Percentiles rank a stretch among this genome's conserved stretches.
phyloP scores from a whole-genome alignment of 2,797 vertebrate genomes.

The Sparus aurata region DNA sequence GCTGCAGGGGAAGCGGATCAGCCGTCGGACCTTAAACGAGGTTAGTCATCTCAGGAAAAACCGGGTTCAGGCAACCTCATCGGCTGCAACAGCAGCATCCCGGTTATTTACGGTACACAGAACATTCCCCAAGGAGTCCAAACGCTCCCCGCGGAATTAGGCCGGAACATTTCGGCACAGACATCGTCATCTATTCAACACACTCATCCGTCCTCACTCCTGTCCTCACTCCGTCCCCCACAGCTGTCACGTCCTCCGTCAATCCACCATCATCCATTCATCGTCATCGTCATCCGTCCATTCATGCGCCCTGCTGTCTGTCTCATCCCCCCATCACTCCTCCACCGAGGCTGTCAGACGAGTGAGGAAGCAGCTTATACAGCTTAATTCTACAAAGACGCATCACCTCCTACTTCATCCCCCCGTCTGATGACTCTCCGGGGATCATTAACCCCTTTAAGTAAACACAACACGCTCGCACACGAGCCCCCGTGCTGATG shows the following conservation, averaged over 20 bases:
- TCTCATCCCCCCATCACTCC: not conserved
- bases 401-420: constrained; percentile 73
- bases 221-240: constrained; percentile 23
- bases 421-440: constrained; percentile 64
- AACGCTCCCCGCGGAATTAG: constrained; percentile 50
- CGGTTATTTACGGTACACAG: constrained; percentile 57
- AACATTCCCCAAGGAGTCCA: constrained; percentile 55
- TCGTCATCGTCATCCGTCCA: constrained; percentile 42
- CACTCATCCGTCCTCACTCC: not conserved
- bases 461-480: not conserved
- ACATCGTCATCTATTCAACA: constrained; percentile 16
- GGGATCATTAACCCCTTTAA: constrained; percentile 40
- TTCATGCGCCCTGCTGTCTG: constrained; percentile 9
- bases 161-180: constrained; percentile 46
- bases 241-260: constrained; percentile 54
- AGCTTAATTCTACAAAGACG: constrained; percentile 71
- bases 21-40: constrained; percentile 26
- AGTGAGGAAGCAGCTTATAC: constrained; percentile 78
- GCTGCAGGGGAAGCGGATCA: not conserved
- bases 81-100: constrained; percentile 17
- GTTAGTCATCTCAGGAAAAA: constrained; percentile 38
- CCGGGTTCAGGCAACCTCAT: constrained; percentile 24
- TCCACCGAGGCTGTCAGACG: constrained; percentile 46
- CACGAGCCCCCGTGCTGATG: constrained; percentile 5
- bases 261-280: constrained; percentile 32